Evolutionary conservation across 2,888 invertebrate genomes (phyloP).

Genomic region (Eretmocerus hayati): DNA sequence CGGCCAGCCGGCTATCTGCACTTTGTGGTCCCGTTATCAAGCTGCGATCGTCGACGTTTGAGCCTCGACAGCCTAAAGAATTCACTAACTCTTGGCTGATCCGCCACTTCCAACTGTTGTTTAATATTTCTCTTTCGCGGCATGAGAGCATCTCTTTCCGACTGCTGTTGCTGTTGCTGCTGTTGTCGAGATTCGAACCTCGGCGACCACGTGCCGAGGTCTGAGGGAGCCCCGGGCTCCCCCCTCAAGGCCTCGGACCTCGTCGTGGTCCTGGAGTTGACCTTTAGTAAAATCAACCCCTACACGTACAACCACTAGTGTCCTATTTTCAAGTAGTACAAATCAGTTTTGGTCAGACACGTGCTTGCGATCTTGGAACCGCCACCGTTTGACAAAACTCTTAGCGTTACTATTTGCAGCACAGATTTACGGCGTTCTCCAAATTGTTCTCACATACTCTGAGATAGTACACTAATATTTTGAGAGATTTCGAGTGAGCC

Average conservation of each 20-base stretch:
- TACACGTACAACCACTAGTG: no score
- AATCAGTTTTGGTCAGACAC: no score
- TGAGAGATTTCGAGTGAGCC: no score
- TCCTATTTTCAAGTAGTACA: no score
- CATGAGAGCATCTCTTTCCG: not conserved
- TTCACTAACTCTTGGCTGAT: constrained; percentile 8
- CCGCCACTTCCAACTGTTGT: no score
- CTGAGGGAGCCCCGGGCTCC: not conserved
- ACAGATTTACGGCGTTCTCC: no score
- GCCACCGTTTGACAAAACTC: no score
- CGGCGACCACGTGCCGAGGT: not conserved
- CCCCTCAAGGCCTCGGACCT: constrained; percentile 13
- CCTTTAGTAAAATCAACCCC: no score
- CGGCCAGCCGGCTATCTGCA: constrained; percentile 12
- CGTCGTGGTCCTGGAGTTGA: not conserved
- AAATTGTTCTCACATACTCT: no score
- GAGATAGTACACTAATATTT: no score
- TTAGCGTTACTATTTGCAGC: no score
- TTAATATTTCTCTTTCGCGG: constrained; percentile 22
- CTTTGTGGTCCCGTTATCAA: not conserved
- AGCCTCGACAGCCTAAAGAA: constrained; percentile 15
- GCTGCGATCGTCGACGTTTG: not conserved
- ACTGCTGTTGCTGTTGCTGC: not conserved
- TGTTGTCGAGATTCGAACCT: not conserved
- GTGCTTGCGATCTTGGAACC: no score